A percentile compares a stretch with the other conserved stretches of the same genome.
These are phyloP conservation scores for Neomorphus geoffroyi DNA, from an alignment of 2,797 vertebrate genomes.

Conservation along the genomic window DNA sequence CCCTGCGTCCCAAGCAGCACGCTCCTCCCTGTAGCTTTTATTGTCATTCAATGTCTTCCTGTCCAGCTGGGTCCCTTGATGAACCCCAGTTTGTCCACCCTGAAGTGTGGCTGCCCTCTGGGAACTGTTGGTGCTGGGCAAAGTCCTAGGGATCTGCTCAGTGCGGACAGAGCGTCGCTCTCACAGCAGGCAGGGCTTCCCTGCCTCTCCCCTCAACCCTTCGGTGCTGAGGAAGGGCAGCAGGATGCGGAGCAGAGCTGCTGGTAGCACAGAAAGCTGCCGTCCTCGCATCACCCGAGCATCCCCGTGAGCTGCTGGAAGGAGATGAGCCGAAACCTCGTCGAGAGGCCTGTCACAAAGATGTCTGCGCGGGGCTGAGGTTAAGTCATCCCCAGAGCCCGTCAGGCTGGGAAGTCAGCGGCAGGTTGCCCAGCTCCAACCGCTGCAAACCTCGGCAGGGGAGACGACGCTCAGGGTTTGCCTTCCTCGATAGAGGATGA, in stretches of 20 bases:
- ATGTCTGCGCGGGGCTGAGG: slow-evolving; percentile 15
- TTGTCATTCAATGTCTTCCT: background rate
- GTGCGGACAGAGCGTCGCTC: background rate
- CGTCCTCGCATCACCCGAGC: background rate
- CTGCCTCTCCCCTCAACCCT: slow-evolving; percentile 14
- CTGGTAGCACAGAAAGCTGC: slow-evolving; percentile 14
- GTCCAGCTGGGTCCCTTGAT: background rate
- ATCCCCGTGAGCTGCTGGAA: slow-evolving; percentile 31
- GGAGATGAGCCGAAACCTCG: slow-evolving; percentile 55
- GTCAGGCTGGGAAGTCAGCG: slow-evolving; percentile 18
- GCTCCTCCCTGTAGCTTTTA: background rate
- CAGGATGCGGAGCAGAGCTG: background rate
- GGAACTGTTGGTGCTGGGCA: background rate
- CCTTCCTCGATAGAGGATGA: slow-evolving; percentile 27
- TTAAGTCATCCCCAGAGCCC: slow-evolving; percentile 50
- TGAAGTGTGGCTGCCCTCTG: background rate
- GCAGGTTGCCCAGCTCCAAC: slow-evolving; percentile 41
- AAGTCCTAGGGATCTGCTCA: background rate
- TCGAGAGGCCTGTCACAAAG: slow-evolving; percentile 51
- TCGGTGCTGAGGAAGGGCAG: background rate
- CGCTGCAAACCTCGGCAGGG: slow-evolving; percentile 37
- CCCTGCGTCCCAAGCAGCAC: background rate
- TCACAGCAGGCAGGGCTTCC: background rate
- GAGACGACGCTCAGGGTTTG: background rate
- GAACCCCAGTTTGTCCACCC: background rate